Base-by-base conservation (phyloP, 2,888 invertebrate genomes). In the Eremobia ochroleuca region DNA sequence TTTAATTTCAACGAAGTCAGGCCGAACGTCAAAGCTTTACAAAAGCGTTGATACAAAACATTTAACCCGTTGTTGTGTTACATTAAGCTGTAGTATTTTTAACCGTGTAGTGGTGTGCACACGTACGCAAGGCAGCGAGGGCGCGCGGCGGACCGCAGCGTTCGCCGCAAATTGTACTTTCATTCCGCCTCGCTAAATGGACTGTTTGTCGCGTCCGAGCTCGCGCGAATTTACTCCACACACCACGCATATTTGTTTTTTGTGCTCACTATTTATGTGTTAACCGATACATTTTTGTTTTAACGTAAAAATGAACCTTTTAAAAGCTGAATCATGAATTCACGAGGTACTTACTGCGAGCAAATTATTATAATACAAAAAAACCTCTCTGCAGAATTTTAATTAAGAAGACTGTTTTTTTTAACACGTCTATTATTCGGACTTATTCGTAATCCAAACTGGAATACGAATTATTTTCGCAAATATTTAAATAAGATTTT, bases 91-190 rank as follows among this genome's bases (percentile, higher is more conserved):
- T 70, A 75, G 83, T 85, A 71, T 82, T 85, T 82, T 85, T 81
- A 85, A 71, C 74, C 40, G 65, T 81, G 46, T 25, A 65, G 76
- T 58, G 82, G 64, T 78, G 77, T 79, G 82, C 75, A 71, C 64
- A 81, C 81, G 77, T 79, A 65, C 58, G 68, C 52, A 80, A 81
- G 64, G 79, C 66, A 69, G 79, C 79, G 58, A 78, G 85, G 82
- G 82, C 87, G 78, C 76, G 85, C 85, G 87, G 86, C 74, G 85
- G 80, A 87, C 86, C 89, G 89, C 88, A 88, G 86, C 85, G 90
- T 86, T 92, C 85, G 85, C 93, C 94, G 85, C 94, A 94, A 94
- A 94, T 94, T 92, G 92, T 92, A 93, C 92, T 94, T 92, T 93
- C 92, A 94, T 94, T 93, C 90, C 90, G 90, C 91, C 88, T 85